Evolutionary conservation across 1,140 invertebrate genomes (phyloP).

Genomic region (Procambarus virginalis): DNA sequence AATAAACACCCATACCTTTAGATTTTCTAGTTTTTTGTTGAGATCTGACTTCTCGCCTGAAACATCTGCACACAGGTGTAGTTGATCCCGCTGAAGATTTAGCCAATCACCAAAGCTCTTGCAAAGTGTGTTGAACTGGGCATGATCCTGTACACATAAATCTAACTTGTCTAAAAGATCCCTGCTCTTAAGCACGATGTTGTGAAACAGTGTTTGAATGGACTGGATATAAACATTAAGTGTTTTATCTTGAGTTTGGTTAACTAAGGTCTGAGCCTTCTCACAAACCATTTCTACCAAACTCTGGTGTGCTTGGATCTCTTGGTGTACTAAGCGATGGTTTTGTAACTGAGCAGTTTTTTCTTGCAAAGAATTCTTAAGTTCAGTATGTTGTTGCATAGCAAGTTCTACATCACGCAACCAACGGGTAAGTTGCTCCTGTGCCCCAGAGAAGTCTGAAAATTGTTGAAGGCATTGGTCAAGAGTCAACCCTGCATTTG

Average conservation of each 20-base stretch:
- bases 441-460: slow-evolving; percentile 88
- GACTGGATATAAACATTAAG: slow-evolving; percentile 90
- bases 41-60: slow-evolving; percentile 88
- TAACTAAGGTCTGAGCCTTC: slow-evolving; percentile 90
- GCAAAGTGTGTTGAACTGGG: slow-evolving; percentile 82
- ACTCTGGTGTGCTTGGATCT: slow-evolving; percentile 93
- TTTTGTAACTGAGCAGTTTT: slow-evolving; percentile 95
- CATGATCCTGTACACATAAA: slow-evolving; percentile 89
- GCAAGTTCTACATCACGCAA: slow-evolving; percentile 91
- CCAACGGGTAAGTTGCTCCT: slow-evolving; percentile 95
- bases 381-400: slow-evolving; percentile 92
- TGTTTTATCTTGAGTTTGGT: slow-evolving; percentile 90
- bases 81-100: slow-evolving; percentile 83
- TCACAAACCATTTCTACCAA: slow-evolving; percentile 93
- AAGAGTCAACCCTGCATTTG: slow-evolving; percentile 84
- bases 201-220: slow-evolving; percentile 91
- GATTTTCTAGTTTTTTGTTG: slow-evolving; percentile 81
- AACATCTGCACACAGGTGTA: slow-evolving; percentile 82
- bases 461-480: slow-evolving; percentile 92
- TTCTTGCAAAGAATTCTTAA: slow-evolving; percentile 92
- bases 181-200: slow-evolving; percentile 88
- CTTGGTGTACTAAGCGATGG: slow-evolving; percentile 95
- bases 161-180: slow-evolving; percentile 89
- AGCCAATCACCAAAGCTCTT: slow-evolving; percentile 87
- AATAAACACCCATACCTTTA: slow-evolving; percentile 75